Evolutionary conservation across 37 sponge, comb jelly and placozoan genomes (phyloP).

Genomic region (Beroe ovata): DNA sequence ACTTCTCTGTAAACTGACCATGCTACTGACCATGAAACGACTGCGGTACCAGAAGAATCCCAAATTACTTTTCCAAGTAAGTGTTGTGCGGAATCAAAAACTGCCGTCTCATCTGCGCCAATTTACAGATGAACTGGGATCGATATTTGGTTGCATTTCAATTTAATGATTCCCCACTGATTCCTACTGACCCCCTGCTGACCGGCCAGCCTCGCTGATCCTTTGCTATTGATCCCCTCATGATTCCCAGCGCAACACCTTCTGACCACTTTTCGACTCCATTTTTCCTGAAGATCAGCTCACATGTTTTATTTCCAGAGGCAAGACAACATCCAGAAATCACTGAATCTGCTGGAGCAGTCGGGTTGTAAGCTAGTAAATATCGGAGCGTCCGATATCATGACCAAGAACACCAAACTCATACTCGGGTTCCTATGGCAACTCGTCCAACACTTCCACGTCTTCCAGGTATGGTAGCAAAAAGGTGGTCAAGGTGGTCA

Average conservation of each 20-base stretch:
- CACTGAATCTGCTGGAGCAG: conserved; percentile 41
- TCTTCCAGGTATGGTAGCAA: conserved; percentile 67
- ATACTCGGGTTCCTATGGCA: conserved; percentile 64
- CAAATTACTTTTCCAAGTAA: conserved; percentile 26
- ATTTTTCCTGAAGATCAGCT: background rate
- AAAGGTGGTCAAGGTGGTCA: too few species aligned
- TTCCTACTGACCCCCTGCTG: too few species aligned
- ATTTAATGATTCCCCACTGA: too few species aligned
- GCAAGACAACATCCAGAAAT: conserved; percentile 56
- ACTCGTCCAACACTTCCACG: conserved; percentile 65
- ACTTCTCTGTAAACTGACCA: conserved; percentile 50
- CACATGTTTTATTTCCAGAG: conserved; percentile 13
- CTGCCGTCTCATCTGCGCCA: too few species aligned
- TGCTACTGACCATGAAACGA: conserved; percentile 49
- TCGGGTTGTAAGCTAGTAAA: conserved; percentile 38
- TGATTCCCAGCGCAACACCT: background rate
- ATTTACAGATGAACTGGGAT: too few species aligned
- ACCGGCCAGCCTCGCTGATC: too few species aligned
- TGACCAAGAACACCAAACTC: conserved; percentile 61
- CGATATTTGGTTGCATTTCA: too few species aligned
- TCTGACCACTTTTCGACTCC: background rate
- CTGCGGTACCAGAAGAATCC: conserved; percentile 49
- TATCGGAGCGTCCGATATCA: conserved; percentile 38
- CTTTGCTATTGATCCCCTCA: background rate
- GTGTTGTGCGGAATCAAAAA: too few species aligned